These are phyloP conservation scores for Leptopilina boulardi DNA, from an alignment of 1,140 invertebrate genomes.

Conservation along the genomic window DNA sequence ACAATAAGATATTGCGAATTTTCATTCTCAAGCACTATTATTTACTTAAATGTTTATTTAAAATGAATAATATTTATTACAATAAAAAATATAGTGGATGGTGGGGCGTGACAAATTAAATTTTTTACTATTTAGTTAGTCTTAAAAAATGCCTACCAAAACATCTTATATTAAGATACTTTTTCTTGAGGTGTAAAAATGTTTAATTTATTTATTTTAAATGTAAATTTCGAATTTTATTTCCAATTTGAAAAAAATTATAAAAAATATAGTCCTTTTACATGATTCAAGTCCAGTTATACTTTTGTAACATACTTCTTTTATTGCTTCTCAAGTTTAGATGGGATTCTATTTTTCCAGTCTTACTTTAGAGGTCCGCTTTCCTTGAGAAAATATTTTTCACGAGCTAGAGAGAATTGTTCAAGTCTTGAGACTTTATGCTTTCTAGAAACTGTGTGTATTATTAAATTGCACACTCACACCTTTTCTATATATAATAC, in stretches of 20 bases:
- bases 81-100: no score
- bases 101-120: no score
- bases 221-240: neutral
- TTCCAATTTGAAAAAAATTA: neutral
- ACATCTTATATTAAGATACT: no score
- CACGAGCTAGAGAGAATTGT: neutral
- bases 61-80: no score
- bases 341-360: neutral
- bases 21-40: no score
- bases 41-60: no score
- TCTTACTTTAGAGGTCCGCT: neutral
- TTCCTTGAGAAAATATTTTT: neutral
- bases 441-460: neutral
- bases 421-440: neutral
- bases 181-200: no score
- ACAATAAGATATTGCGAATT: no score
- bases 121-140: no score
- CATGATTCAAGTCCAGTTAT: neutral
- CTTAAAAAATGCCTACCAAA: no score
- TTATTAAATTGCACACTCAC: conserved; percentile 21
- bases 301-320: neutral
- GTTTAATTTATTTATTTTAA: no score
- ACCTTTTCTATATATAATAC: neutral
- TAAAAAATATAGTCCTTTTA: neutral
- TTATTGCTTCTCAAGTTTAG: neutral